Percentiles rank a stretch among this genome's conserved stretches.
Conservation (phyloP, 2,797 vertebrate species). For the Scomberomorus guttatus region DNA sequence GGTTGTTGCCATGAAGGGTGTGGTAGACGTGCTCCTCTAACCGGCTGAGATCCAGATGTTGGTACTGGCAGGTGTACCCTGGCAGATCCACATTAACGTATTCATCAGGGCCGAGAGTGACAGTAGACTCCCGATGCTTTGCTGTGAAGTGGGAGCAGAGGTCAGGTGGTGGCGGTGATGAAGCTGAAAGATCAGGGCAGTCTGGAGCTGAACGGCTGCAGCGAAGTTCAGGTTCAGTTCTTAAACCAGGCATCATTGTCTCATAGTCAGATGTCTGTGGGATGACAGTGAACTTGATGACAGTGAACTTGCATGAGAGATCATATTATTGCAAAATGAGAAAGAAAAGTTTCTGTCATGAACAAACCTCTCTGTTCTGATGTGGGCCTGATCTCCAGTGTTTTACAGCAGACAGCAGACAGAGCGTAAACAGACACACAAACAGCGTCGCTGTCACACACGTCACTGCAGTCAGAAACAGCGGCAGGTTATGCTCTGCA, state of each 20-base stretch:
- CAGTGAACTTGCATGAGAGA: neutral
- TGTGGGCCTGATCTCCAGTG: neutral
- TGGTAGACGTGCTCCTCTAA: conserved; percentile 68
- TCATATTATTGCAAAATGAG: neutral
- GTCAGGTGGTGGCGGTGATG: conserved; percentile 29
- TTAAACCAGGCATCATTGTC: conserved; percentile 51
- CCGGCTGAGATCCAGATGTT: conserved; percentile 56
- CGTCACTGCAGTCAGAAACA: conserved; percentile 54
- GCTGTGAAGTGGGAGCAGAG: conserved; percentile 18
- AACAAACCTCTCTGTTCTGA: conserved; percentile 65
- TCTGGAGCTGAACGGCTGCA: neutral
- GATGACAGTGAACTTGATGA: neutral
- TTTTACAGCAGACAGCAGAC: conserved; percentile 55
- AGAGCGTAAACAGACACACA: conserved; percentile 71
- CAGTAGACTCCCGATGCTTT: conserved; percentile 18
- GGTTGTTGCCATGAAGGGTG: conserved; percentile 11
- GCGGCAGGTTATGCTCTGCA: conserved; percentile 55
- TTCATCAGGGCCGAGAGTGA: conserved; percentile 19
- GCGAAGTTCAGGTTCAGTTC: neutral
- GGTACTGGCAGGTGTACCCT: conserved; percentile 44
- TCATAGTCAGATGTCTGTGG: conserved; percentile 68
- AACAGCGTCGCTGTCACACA: conserved; percentile 59
- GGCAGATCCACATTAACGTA: conserved; percentile 50
- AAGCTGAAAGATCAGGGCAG: neutral
- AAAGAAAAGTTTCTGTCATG: neutral